phyloP scores from a whole-genome alignment of 2,888 invertebrate genomes.

The Thymelicus lineola region DNA sequence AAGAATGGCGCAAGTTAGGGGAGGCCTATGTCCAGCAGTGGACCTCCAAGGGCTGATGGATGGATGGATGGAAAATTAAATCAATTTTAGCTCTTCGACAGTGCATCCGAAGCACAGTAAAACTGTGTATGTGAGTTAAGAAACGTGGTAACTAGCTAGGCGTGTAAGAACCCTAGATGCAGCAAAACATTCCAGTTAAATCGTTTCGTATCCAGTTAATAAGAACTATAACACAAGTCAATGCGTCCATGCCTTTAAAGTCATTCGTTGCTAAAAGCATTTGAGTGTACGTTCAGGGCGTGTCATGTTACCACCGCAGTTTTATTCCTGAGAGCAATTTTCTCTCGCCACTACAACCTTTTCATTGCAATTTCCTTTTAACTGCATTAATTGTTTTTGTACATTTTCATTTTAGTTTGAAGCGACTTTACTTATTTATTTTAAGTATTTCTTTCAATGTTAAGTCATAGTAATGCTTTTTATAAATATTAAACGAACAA shows the following conservation, averaged over 20 bases:
- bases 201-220: not conserved
- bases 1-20: no score
- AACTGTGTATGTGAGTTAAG: no score
- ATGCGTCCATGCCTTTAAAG: constrained; percentile 6
- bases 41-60: no score
- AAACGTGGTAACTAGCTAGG: no score
- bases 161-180: no score
- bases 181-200: no score
- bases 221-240: not conserved
- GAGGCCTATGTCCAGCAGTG: no score
- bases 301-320: constrained; percentile 36
- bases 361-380: constrained; percentile 37
- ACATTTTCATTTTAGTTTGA: constrained; percentile 18
- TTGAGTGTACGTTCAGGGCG: constrained; percentile 30
- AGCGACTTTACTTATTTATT: not conserved
- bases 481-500: not conserved
- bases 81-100: no score
- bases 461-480: not conserved
- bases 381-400: constrained; percentile 35
- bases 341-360: constrained; percentile 31
- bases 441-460: not conserved
- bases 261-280: constrained; percentile 36
- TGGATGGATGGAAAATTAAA: no score
- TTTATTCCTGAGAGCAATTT: constrained; percentile 38
- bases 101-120: no score